Evolutionary conservation across 1,140 invertebrate genomes (phyloP), one percentile per base, ranked within the genome.

Genomic region (Eubasilissa regina): DNA sequence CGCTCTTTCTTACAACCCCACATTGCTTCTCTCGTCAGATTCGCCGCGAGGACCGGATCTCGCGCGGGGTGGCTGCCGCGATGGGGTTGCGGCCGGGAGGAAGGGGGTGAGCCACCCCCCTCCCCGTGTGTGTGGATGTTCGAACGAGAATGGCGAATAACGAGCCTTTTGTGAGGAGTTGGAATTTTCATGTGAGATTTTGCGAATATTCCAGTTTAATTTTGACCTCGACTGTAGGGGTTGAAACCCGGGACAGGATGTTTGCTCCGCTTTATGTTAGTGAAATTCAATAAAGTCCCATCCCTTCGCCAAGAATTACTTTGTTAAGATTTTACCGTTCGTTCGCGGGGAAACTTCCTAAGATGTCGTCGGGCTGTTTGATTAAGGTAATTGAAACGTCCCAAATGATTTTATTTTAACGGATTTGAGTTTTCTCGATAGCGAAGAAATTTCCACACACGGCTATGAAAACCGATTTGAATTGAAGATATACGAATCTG

Each of bases 181-280:
- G 81, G 81, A 82, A 82, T 82, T 82, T 80, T 78, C 74, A 60
- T 75, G 80, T 62, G 80, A 81, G 80, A 81, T 81, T 81, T 81
- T 56, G 77, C 80, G 80, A 81, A 81, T 81, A 81, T 79, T 78
- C 74, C 66, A 81, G 80, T 81, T 81, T 81, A 81, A 81, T 81
- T 81, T 81, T 81, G 75, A 77, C 73, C 68, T 55, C 68, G 68
- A 51, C 68, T 25, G 19, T 12, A 53, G 21, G 21, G 68, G 12
- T 17, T 62, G 44, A 44, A 19, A 68, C 12, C 64, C 44, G 44
- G 60, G 43, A 43, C 64, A 68, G 45, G 64, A 68, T 68, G 64
- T 68, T 68, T 68, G 64, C 64, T 68, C 64, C 43, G 7, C 43
- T 68, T 68, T 44, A 68, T 68, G 44, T 68, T 17, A 47, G 21